Evolutionary conservation across 1,140 invertebrate species (phyloP).

Genomic region (Polypedilum pembai): DNA sequence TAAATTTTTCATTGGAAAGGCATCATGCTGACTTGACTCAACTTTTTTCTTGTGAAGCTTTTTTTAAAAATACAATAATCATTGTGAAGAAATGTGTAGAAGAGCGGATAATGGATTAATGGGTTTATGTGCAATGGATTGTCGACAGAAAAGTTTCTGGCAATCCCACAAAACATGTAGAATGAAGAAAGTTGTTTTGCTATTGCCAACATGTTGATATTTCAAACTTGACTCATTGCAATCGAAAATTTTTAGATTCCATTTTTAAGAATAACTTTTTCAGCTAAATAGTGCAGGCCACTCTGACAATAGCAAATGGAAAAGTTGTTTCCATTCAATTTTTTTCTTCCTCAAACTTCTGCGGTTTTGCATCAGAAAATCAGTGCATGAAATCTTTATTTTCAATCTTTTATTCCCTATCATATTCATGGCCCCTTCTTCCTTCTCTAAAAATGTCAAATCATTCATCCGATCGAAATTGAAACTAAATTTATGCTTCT

Average conservation of each 20-base stretch:
- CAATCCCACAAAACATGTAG: background rate
- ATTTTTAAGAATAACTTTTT: constrained; percentile 8
- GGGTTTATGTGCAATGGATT: background rate
- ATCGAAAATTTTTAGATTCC: background rate
- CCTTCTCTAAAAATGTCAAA: background rate
- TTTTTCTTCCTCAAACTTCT: background rate
- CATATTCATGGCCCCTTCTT: background rate
- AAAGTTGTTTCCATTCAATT: constrained; percentile 6
- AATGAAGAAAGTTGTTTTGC: background rate
- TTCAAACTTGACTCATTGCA: background rate
- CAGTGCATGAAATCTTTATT: background rate
- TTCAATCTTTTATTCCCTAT: background rate
- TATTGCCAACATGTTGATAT: constrained; percentile 12
- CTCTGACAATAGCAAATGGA: background rate
- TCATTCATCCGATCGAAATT: constrained; percentile 10
- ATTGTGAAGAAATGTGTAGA: no score
- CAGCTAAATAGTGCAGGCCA: background rate
- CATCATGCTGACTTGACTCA: background rate
- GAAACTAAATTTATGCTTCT: background rate
- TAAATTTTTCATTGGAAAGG: constrained; percentile 1
- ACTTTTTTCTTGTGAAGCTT: no score
- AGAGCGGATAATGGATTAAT: background rate
- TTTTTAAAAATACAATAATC: no score
- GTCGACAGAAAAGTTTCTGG: constrained; percentile 10
- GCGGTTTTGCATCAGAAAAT: background rate